Conservation (phyloP, 92 coral and sea anemone species). For the Pocillopora meandrina region DNA sequence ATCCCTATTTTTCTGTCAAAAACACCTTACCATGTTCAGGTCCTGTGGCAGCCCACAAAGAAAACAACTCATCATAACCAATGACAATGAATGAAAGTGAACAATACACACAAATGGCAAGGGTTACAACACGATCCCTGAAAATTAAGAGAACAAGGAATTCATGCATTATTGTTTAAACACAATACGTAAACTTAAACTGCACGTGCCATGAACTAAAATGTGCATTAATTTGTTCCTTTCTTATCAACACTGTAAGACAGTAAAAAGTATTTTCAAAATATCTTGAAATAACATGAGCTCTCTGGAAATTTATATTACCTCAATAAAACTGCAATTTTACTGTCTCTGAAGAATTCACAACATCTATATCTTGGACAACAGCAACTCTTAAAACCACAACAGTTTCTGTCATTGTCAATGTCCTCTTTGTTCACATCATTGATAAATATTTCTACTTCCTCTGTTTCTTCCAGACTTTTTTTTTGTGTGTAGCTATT, state of each 20-base stretch:
- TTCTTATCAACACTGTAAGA: too few species aligned
- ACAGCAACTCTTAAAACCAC: background rate
- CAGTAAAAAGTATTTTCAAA: too few species aligned
- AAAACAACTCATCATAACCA: constrained; percentile 81
- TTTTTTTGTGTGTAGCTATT: background rate
- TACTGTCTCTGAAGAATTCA: constrained; percentile 8
- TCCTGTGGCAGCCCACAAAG: constrained; percentile 88
- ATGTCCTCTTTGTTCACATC: background rate
- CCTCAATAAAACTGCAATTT: constrained; percentile 31
- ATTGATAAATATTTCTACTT: background rate
- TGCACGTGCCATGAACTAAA: too few species aligned
- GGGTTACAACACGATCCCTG: constrained; percentile 63
- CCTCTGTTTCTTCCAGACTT: background rate
- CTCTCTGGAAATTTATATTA: background rate
- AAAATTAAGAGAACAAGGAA: background rate
- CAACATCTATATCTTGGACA: constrained; percentile 12
- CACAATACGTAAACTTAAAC: too few species aligned
- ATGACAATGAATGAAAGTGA: constrained; percentile 56
- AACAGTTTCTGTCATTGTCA: background rate
- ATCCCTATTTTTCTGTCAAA: background rate
- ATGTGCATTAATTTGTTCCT: too few species aligned
- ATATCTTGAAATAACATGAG: too few species aligned
- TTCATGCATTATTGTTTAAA: too few species aligned
- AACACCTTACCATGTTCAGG: constrained; percentile 57
- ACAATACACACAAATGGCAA: constrained; percentile 53